phyloP scores from a whole-genome alignment of 2,888 invertebrate genomes.

The Ptilodon capucinus region DNA sequence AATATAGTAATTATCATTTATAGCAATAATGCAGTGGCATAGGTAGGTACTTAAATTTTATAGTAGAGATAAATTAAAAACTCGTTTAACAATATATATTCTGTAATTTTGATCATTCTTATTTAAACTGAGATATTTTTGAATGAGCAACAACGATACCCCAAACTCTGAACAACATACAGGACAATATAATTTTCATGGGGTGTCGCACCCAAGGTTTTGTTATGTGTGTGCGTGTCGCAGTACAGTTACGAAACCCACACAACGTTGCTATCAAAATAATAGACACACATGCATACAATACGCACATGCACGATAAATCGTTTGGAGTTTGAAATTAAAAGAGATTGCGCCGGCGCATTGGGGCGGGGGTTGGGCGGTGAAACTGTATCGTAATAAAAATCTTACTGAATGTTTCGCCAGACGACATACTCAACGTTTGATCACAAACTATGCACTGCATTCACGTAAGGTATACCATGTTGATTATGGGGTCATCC shows the following conservation, averaged over 20 bases:
- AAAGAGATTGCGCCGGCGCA: constrained; percentile 28
- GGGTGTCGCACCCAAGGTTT: constrained; percentile 63
- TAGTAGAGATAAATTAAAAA: no score
- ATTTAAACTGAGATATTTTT: not conserved
- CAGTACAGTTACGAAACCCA: constrained; percentile 18
- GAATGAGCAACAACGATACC: constrained; percentile 24
- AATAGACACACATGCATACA: constrained; percentile 25
- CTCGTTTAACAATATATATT: no score
- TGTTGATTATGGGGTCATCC: no score
- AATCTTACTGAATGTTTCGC: no score
- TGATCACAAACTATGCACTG: no score
- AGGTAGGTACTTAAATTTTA: no score
- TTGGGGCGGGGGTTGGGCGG: constrained; percentile 29
- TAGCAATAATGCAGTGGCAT: no score
- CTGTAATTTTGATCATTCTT: not conserved
- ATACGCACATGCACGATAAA: constrained; percentile 22
- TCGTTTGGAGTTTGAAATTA: constrained; percentile 38
- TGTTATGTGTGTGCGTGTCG: constrained; percentile 38
- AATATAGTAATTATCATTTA: no score
- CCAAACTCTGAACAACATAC: constrained; percentile 20
- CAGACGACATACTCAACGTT: no score
- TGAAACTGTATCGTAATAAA: not conserved
- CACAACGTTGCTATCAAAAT: constrained; percentile 15
- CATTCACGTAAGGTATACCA: no score
- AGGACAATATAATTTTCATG: constrained; percentile 60